Evolutionary conservation across 2,888 invertebrate genomes (phyloP).

Genomic region (Drosophila fulvimacula): DNA sequence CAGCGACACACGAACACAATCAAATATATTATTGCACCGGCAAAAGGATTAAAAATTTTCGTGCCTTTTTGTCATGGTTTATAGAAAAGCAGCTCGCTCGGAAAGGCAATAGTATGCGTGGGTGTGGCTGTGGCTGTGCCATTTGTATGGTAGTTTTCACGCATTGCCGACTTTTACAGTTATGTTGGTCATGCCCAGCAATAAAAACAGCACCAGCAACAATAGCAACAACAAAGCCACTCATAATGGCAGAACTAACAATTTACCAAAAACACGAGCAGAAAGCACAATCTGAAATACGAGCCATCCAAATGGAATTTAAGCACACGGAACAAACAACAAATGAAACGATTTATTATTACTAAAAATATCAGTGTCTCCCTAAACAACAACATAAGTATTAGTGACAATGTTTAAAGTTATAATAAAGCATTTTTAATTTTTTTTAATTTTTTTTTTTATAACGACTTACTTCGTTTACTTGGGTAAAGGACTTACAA

Average conservation of each 20-base stretch:
- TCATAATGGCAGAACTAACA: conserved; percentile 48
- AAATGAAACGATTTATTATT: conserved; percentile 5
- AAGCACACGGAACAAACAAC: neutral
- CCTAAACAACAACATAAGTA: neutral
- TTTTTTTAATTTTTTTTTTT: too few relatives aligned
- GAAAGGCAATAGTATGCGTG: conserved; percentile 41
- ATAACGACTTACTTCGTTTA: too few relatives aligned
- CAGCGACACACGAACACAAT: conserved; percentile 5
- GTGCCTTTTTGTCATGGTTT: conserved; percentile 54
- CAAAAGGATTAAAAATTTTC: conserved; percentile 77
- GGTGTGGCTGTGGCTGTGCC: conserved; percentile 29
- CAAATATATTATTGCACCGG: conserved; percentile 71
- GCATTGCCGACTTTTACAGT: conserved; percentile 71
- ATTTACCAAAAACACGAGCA: conserved; percentile 38
- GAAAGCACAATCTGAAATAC: conserved; percentile 9
- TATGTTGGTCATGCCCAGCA: conserved; percentile 45
- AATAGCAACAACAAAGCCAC: conserved; percentile 27
- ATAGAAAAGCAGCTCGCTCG: conserved; percentile 32
- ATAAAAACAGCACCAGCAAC: conserved; percentile 54
- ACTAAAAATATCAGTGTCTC: neutral
- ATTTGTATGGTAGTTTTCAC: conserved; percentile 67
- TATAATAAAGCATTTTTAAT: too few relatives aligned
- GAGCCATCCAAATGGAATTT: neutral
- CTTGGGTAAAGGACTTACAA: too few relatives aligned
- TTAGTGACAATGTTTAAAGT: neutral